phyloP scores from a whole-genome alignment of 2,113 vertebrate genomes.

The Gymnogyps californianus region DNA sequence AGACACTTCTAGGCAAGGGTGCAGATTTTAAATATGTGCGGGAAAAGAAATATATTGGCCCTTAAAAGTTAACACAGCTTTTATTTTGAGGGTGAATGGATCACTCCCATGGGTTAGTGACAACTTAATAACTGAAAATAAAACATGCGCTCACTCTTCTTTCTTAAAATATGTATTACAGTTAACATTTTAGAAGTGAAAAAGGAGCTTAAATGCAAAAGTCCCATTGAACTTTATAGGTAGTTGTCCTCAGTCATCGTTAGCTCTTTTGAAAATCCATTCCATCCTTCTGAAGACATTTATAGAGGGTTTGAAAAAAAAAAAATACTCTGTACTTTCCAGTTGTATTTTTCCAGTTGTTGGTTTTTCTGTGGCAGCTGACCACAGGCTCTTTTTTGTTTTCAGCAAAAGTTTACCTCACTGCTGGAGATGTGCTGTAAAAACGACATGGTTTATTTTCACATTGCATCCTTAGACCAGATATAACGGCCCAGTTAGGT shows the following conservation, averaged over 20 bases:
- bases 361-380: background rate
- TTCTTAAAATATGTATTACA: background rate
- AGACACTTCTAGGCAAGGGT: constrained; percentile 26
- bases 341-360: background rate
- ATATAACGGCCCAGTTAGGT: background rate
- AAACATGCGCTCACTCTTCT: background rate
- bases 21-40: constrained; percentile 18
- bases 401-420: background rate
- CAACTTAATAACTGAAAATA: constrained; percentile 39
- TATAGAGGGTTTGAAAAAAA: background rate
- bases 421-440: background rate
- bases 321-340: background rate
- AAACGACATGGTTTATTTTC: background rate
- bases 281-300: background rate
- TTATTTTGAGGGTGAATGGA: constrained; percentile 21
- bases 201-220: background rate
- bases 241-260: background rate
- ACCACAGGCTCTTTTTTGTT: background rate
- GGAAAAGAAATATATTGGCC: background rate
- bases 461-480: background rate
- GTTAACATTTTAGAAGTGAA: background rate
- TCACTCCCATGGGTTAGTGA: background rate
- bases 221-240: background rate
- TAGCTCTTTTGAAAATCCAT: constrained; percentile 5
- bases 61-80: constrained; percentile 12